phyloP scores from a whole-genome alignment of 2,797 vertebrate genomes.

The Adelosebastes latens region DNA sequence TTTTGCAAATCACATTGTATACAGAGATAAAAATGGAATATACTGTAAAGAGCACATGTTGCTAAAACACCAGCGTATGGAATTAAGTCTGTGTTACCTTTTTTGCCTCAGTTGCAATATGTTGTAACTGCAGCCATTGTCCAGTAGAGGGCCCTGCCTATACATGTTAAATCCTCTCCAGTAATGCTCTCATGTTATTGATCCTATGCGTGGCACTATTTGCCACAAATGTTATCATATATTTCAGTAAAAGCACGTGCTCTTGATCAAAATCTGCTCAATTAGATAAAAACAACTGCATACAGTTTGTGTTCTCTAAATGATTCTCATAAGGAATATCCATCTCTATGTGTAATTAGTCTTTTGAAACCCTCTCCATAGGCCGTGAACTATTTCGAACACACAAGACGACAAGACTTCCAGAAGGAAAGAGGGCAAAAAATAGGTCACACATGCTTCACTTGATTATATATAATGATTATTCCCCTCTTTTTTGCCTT shows the following conservation, averaged over 20 bases:
- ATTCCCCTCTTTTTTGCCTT: neutral
- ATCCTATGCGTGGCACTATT: neutral
- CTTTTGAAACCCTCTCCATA: neutral
- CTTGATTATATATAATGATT: neutral
- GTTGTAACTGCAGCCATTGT: neutral
- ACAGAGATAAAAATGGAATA: neutral
- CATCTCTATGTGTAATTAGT: neutral
- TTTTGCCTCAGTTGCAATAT: neutral
- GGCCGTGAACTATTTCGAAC: neutral
- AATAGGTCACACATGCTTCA: neutral
- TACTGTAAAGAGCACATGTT: neutral
- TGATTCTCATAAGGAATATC: neutral
- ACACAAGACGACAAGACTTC: neutral
- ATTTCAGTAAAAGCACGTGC: neutral
- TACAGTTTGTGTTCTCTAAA: neutral
- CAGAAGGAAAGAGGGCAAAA: neutral
- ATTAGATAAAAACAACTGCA: neutral
- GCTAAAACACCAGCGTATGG: neutral
- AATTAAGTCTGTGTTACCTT: neutral
- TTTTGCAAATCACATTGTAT: neutral
- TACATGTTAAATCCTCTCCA: neutral
- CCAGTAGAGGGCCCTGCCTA: constrained; percentile 31
- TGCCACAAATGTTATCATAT: neutral
- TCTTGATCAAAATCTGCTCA: neutral
- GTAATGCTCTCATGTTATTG: neutral